Conservation (phyloP, 2,113 vertebrate genomes). For the Sebastes fasciatus region DNA sequence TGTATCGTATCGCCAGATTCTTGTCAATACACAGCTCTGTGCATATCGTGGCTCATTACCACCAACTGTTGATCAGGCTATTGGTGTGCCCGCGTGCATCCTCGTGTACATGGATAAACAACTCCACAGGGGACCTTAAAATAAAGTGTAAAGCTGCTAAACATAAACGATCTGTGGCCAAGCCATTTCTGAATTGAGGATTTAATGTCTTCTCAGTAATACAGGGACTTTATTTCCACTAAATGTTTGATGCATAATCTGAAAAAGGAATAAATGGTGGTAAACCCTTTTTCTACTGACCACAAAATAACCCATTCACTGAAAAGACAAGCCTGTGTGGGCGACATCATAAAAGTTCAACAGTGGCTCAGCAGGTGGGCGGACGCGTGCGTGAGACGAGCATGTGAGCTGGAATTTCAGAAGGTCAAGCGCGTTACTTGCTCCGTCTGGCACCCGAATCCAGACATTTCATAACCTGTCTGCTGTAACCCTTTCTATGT, state of each 20-base stretch:
- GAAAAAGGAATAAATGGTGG: neutral
- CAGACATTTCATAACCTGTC: slow-evolving; percentile 9
- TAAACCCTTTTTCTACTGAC: slow-evolving; percentile 21
- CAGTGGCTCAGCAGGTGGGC: slow-evolving; percentile 54
- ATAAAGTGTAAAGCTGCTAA: neutral
- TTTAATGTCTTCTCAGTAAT: neutral
- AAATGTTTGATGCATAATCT: neutral
- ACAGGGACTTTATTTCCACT: neutral
- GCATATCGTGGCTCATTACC: neutral
- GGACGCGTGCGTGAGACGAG: slow-evolving; percentile 31
- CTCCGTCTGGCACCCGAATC: slow-evolving; percentile 26
- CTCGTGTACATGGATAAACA: neutral
- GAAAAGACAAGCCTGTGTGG: slow-evolving; percentile 31
- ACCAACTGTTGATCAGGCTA: neutral
- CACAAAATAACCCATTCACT: slow-evolving; percentile 42
- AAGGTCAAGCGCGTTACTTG: slow-evolving; percentile 27
- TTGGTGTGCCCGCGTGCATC: neutral
- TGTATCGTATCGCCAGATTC: no score
- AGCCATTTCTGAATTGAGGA: neutral
- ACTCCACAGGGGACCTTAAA: neutral
- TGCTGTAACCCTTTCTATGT: slow-evolving; percentile 11
- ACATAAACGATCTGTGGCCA: neutral
- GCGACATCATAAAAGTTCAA: slow-evolving; percentile 25
- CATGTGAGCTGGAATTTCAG: slow-evolving; percentile 42
- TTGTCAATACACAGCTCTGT: no score